Percentiles rank a stretch among this genome's conserved stretches.
Evolutionary conservation across 2,113 vertebrate genomes (phyloP).

Genomic region (Gallinago undulata): DNA sequence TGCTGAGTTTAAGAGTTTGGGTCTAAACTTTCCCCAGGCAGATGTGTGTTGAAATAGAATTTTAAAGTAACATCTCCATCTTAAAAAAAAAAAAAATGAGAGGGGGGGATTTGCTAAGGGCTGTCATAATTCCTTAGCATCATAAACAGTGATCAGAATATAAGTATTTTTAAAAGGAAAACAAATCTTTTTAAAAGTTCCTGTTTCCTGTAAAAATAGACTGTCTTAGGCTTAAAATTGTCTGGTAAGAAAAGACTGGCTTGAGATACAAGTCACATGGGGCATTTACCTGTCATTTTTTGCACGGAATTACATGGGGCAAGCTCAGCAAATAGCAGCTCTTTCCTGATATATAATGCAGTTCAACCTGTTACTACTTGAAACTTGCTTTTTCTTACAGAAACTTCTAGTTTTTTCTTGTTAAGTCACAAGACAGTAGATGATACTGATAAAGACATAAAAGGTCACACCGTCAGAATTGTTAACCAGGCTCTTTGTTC

Average conservation of each 20-base stretch:
- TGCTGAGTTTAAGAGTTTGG: background rate
- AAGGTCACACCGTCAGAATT: background rate
- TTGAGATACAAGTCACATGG: constrained; percentile 29
- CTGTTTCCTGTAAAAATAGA: constrained; percentile 63
- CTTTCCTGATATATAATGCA: constrained; percentile 49
- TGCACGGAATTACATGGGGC: constrained; percentile 64
- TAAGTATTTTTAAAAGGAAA: constrained; percentile 62
- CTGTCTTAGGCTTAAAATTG: constrained; percentile 62
- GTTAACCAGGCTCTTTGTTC: background rate
- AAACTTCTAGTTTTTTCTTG: constrained; percentile 40
- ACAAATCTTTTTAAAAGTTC: constrained; percentile 65
- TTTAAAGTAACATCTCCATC: background rate
- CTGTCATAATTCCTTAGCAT: constrained; percentile 59
- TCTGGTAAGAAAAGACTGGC: constrained; percentile 58
- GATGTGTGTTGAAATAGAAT: background rate
- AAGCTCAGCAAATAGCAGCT: constrained; percentile 53
- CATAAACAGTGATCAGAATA: constrained; percentile 70
- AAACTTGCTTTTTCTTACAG: constrained; percentile 53
- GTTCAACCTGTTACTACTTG: constrained; percentile 64
- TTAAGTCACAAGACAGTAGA: constrained; percentile 1
- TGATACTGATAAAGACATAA: constrained; percentile 22
- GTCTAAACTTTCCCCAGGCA: background rate
- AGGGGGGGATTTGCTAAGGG: background rate
- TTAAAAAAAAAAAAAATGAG: background rate
- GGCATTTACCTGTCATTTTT: constrained; percentile 56